A percentile compares a stretch with the other conserved stretches of the same genome.
Evolutionary conservation across 2,797 vertebrate species (phyloP).

Genomic region (Apogon talboti): DNA sequence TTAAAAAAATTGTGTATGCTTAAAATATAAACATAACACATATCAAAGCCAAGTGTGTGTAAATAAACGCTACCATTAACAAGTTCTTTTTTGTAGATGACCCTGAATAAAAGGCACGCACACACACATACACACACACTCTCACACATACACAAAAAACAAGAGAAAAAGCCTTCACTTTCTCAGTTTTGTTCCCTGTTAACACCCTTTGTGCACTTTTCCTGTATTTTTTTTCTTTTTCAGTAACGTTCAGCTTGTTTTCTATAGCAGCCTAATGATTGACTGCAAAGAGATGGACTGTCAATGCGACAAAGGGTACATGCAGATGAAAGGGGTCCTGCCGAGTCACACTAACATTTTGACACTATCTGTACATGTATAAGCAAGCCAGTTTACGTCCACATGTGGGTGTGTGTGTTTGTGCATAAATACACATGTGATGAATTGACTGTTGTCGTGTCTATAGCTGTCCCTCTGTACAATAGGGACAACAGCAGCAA

Average conservation of each 20-base stretch:
- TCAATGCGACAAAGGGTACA: slow-evolving; percentile 48
- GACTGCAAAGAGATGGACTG: slow-evolving; percentile 54
- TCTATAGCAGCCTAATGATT: slow-evolving; percentile 55
- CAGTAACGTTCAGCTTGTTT: slow-evolving; percentile 34
- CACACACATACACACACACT: no score
- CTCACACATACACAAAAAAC: neutral
- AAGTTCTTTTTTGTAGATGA: neutral
- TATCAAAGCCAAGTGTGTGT: slow-evolving; percentile 7
- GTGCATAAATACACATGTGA: slow-evolving; percentile 56
- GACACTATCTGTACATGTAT: slow-evolving; percentile 53
- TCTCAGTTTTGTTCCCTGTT: slow-evolving; percentile 20
- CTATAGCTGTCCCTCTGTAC: slow-evolving; percentile 47
- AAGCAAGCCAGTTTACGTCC: slow-evolving; percentile 43
- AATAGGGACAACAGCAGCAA: slow-evolving; percentile 51
- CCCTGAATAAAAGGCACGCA: neutral
- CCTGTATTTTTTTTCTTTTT: slow-evolving; percentile 18
- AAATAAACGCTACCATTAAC: slow-evolving; percentile 5
- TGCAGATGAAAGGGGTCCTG: slow-evolving; percentile 67
- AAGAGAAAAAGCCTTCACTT: neutral
- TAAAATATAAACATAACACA: neutral
- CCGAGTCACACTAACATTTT: slow-evolving; percentile 51
- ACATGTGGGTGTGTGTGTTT: slow-evolving; percentile 48
- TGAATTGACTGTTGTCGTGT: slow-evolving; percentile 54
- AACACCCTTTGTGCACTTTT: slow-evolving; percentile 4
- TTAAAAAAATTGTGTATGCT: neutral